Evolutionary conservation across 2,113 vertebrate genomes (phyloP).

Genomic region (Bombycilla garrulus): DNA sequence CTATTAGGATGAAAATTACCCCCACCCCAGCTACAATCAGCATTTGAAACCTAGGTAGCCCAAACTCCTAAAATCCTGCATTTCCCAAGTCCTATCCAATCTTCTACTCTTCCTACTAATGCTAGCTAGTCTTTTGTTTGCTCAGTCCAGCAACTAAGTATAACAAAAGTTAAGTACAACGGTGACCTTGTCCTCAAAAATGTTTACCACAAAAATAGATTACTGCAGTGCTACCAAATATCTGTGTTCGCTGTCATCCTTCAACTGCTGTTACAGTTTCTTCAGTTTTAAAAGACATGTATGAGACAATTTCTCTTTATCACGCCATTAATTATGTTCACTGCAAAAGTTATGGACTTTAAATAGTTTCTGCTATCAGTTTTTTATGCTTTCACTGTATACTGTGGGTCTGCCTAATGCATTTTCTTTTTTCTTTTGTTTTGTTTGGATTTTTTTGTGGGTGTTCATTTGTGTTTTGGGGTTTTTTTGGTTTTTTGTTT

Average conservation of each 20-base stretch:
- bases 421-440: neutral
- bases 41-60: neutral
- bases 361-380: neutral
- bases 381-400: neutral
- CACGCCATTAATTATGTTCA: neutral
- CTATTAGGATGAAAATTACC: neutral
- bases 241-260: neutral
- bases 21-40: neutral
- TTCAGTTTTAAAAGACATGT: neutral
- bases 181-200: neutral
- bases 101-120: neutral
- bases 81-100: neutral
- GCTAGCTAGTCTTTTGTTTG: neutral
- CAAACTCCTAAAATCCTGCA: neutral
- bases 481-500: too few relatives aligned
- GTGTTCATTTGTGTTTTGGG: too few relatives aligned
- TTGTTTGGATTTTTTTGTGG: neutral
- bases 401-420: neutral
- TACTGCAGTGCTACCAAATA: neutral
- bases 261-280: neutral
- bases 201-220: neutral
- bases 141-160: neutral
- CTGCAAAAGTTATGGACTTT: neutral
- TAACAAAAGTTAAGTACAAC: neutral
- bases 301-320: neutral